Conservation (phyloP, 2,888 invertebrate species). For the Chaetoderma sp. region DNA sequence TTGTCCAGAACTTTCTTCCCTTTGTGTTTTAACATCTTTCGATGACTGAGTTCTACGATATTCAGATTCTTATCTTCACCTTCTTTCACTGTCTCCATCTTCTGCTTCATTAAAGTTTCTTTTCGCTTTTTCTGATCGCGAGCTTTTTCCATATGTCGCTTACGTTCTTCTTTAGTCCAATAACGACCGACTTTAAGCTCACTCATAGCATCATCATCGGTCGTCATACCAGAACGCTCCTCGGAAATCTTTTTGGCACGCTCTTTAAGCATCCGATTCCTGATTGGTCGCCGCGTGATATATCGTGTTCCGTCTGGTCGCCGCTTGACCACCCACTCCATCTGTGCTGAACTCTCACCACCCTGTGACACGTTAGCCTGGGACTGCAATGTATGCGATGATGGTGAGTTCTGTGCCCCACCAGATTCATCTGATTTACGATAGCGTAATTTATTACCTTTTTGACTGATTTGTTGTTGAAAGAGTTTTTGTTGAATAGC, state of each 20-base stretch:
- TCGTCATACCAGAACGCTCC: conserved; percentile 78
- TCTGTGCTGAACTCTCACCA: conserved; percentile 54
- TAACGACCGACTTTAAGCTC: conserved; percentile 82
- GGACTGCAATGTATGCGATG: background rate
- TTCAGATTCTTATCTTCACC: conserved; percentile 65
- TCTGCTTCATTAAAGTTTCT: conserved; percentile 57
- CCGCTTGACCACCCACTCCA: conserved; percentile 81
- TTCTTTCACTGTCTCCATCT: conserved; percentile 68
- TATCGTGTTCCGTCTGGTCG: conserved; percentile 83
- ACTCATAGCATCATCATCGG: conserved; percentile 83
- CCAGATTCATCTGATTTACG: background rate
- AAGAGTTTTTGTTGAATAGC: conserved; percentile 76
- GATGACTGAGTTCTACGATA: conserved; percentile 71
- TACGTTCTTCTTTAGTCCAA: conserved; percentile 82
- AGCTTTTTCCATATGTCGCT: conserved; percentile 79
- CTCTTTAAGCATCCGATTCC: conserved; percentile 78
- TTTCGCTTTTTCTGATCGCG: conserved; percentile 74
- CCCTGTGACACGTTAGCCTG: conserved; percentile 26
- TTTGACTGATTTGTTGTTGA: conserved; percentile 64
- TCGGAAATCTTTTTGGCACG: conserved; percentile 77
- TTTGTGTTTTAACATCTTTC: conserved; percentile 75
- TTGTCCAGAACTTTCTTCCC: conserved; percentile 72
- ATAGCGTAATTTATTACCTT: background rate
- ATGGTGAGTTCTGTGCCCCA: background rate
- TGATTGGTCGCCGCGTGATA: conserved; percentile 79